A percentile compares a stretch with the other conserved stretches of the same genome.
Conservation (phyloP, 2,888 invertebrate genomes). For the Sepiola atlantica region DNA sequence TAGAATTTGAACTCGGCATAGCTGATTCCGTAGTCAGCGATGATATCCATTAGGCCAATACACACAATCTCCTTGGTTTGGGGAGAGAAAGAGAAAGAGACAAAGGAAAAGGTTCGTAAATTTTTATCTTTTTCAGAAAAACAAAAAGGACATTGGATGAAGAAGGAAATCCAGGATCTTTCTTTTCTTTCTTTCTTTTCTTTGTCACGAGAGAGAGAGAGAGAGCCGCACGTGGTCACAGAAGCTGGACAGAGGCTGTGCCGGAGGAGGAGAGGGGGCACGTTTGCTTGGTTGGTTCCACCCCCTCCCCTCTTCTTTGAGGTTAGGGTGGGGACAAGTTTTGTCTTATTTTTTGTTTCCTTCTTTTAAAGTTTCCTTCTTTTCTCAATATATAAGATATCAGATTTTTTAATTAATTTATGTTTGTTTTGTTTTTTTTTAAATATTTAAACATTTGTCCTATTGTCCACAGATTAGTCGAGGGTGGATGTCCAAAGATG, state of each 20-base stretch:
- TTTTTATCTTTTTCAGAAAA: background rate
- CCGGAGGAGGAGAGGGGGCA: background rate
- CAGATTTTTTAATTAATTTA: background rate
- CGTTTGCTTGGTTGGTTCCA: background rate
- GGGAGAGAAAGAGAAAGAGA: background rate
- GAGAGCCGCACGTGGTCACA: slow-evolving; percentile 21
- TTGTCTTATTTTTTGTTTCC: background rate
- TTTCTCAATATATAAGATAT: background rate
- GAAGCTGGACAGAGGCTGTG: slow-evolving; percentile 32
- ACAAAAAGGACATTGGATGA: background rate
- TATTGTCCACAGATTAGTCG: background rate
- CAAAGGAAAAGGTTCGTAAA: background rate
- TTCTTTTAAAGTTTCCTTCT: background rate
- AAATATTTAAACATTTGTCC: background rate
- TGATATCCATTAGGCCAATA: too few species aligned
- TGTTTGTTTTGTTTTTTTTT: background rate
- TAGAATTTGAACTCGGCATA: too few species aligned
- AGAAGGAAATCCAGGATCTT: background rate
- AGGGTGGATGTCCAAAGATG: background rate
- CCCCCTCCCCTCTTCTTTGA: background rate
- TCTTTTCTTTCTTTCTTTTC: background rate
- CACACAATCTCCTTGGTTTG: background rate
- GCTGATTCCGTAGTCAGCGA: too few species aligned
- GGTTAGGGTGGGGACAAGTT: background rate
- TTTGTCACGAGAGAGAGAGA: background rate